These are phyloP conservation scores for Lophochroa leadbeateri DNA, from an alignment of 2,113 vertebrate genomes.

Conservation along the genomic window DNA sequence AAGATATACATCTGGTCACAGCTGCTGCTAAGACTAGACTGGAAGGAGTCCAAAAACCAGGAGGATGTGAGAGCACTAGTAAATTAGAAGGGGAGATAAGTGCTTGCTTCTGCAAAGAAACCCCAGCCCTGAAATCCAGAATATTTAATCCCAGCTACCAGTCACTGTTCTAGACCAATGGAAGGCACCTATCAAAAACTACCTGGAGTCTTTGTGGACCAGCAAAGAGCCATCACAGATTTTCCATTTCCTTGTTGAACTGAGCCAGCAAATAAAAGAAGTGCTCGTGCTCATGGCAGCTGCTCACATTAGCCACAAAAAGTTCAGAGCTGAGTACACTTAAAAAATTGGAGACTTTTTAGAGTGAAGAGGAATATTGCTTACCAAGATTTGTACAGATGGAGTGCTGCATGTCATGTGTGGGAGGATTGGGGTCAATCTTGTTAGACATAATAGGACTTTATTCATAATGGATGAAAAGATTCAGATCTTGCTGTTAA, in stretches of 20 bases:
- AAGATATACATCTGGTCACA: neutral
- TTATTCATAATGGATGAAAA: neutral
- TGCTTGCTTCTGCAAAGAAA: neutral
- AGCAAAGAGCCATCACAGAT: neutral
- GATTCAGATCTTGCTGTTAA: neutral
- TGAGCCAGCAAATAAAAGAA: neutral
- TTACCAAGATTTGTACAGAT: neutral
- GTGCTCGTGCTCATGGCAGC: accelerated
- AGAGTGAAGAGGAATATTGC: neutral
- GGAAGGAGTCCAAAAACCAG: neutral
- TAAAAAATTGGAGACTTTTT: neutral
- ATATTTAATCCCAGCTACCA: neutral
- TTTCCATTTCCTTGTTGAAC: neutral
- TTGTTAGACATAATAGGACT: conserved; percentile 34
- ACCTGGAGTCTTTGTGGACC: neutral
- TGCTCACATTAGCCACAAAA: neutral
- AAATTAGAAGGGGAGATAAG: neutral
- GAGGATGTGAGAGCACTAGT: neutral
- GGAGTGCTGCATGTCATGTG: neutral
- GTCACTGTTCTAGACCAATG: neutral
- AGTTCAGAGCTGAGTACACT: neutral
- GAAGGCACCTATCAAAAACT: neutral
- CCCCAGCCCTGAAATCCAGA: neutral
- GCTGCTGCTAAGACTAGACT: neutral
- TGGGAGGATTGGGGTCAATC: conserved; percentile 43